These are phyloP conservation scores for Enoplosus armatus DNA, from an alignment of 2,797 vertebrate species.

Conservation along the genomic window DNA sequence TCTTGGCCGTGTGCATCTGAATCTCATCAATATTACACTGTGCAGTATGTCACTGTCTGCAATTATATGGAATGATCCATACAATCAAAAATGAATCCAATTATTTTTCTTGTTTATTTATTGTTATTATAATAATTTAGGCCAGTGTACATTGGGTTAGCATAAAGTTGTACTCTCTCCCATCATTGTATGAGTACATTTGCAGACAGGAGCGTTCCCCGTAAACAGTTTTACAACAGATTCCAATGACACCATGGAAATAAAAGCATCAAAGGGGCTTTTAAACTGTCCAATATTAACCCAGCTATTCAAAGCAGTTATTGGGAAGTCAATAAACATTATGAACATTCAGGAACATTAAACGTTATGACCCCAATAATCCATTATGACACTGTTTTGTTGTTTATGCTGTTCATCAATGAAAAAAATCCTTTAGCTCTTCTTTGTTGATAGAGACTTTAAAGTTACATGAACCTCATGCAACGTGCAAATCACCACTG, in stretches of 20 bases:
- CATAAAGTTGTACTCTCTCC: background rate
- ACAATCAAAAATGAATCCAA: background rate
- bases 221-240: slow-evolving; percentile 42
- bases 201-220: background rate
- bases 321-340: slow-evolving; percentile 23
- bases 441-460: background rate
- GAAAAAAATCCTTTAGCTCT: background rate
- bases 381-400: background rate
- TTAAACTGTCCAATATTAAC: slow-evolving; percentile 50
- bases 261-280: slow-evolving; percentile 49
- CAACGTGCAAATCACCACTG: too few relatives aligned
- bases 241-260: slow-evolving; percentile 18
- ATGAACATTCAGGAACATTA: slow-evolving; percentile 24
- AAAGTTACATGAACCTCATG: background rate
- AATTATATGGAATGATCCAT: background rate
- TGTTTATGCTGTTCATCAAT: background rate
- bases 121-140: background rate
- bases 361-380: slow-evolving; percentile 38
- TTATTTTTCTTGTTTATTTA: background rate
- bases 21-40: too few relatives aligned
- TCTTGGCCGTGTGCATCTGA: too few relatives aligned
- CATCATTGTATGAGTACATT: background rate
- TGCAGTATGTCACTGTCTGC: background rate
- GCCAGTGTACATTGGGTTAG: background rate
- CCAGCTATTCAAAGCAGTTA: slow-evolving; percentile 35